These are phyloP conservation scores for Steatocranus sp. DNA, from an alignment of 2,797 vertebrate genomes.

Conservation along the genomic window DNA sequence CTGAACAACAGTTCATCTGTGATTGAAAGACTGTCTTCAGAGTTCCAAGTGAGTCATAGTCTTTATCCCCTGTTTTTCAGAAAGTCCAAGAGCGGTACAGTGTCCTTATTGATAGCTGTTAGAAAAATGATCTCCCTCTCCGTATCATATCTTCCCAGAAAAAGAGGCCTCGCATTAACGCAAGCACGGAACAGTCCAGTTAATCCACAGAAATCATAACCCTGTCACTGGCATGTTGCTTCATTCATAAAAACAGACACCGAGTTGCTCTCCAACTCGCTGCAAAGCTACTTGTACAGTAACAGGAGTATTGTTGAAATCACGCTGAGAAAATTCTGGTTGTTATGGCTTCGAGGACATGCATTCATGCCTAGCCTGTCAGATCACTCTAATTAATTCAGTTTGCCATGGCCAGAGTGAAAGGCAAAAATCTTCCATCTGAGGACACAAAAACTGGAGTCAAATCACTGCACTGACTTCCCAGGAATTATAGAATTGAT, in stretches of 20 bases:
- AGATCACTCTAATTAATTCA: not conserved
- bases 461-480: not conserved
- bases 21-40: not conserved
- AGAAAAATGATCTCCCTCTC: not conserved
- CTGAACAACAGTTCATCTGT: not conserved
- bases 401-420: not conserved
- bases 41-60: not conserved
- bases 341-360: not conserved
- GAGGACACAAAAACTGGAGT: not conserved
- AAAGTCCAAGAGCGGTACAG: not conserved
- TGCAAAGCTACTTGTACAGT: not conserved
- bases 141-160: not conserved
- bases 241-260: not conserved
- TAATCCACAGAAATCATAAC: not conserved
- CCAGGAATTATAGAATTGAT: not conserved
- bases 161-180: not conserved
- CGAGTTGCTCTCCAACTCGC: rapidly evolving
- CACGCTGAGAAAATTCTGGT: not conserved
- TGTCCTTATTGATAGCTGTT: not conserved
- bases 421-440: not conserved
- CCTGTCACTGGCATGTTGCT: not conserved
- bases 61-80: not conserved
- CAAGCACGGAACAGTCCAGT: not conserved
- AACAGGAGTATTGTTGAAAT: not conserved
- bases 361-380: not conserved